Evolutionary conservation across 2,113 vertebrate genomes (phyloP), one percentile per base, ranked within the genome.

Genomic region (Catharus bicknelli): DNA sequence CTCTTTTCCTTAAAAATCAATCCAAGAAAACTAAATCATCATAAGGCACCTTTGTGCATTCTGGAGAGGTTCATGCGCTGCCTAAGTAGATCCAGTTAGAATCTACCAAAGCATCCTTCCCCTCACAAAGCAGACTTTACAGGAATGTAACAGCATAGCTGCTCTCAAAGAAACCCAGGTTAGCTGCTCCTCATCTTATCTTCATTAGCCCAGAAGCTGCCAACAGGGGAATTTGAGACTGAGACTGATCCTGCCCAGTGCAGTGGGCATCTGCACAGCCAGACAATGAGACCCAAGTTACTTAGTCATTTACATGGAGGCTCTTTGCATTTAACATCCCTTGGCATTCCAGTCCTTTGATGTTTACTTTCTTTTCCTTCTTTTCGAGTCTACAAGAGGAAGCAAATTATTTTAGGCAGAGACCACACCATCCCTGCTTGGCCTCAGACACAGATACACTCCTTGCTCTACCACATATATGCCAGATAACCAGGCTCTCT

Each of bases 1-100:
- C 57, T 84, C 66, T 77, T 92, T 70, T 75, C 53, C 66, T 82
- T 76, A 25, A 45, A 68, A 94, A 69, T 54, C 62, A 93, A 16
- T 47, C 27, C 63, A 79, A 73, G 84, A 73, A 78, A 30, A 86
- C 66, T 19, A 2, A 29, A 58, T 34, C 62, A 66, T 42, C 38
- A 4, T 23, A 85, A 83, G 55, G 63, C 38, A 96, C 48, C 63
- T 89, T 20, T 51, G 32, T 59, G 29, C 43, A 18, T 72, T 92
- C 38, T 67, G 81, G 54, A 73, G 47, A 89, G 42, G 42, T 85
- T 76, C 58, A 66, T 10, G 23, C 0, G 0, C 23, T 62, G 62
- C 40, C 78, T 55, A 54, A 48, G 70, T 4, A 76, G 70, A 68
- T 61, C 29, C 53, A 57, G 27, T 66, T 50, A 86, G 6, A 75